Percentiles rank a stretch among this genome's conserved stretches.
Evolutionary conservation across 2,113 vertebrate species (phyloP).

Genomic region (Noturus placidus): DNA sequence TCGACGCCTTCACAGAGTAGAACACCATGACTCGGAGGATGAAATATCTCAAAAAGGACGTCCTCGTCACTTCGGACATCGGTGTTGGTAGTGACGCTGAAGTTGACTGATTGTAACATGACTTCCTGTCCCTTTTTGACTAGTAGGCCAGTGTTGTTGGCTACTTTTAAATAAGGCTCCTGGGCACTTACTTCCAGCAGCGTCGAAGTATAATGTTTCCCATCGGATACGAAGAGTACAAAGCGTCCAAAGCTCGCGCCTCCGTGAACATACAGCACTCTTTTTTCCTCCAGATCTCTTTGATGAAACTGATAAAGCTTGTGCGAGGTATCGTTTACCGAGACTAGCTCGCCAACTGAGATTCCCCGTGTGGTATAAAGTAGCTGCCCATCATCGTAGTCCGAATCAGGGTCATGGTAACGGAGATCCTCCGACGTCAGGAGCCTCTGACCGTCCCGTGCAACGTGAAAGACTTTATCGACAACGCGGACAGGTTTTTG

Average conservation of each 20-base stretch:
- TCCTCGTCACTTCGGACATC: constrained; percentile 79
- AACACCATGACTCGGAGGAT: constrained; percentile 74
- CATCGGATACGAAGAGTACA: constrained; percentile 86
- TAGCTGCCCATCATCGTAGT: constrained; percentile 83
- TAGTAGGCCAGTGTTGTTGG: constrained; percentile 81
- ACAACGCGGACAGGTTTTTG: constrained; percentile 80
- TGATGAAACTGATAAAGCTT: constrained; percentile 86
- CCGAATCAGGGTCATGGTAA: constrained; percentile 81
- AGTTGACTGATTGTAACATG: constrained; percentile 70
- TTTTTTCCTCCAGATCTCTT: constrained; percentile 76
- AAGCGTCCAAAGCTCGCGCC: constrained; percentile 80
- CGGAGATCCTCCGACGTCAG: constrained; percentile 79
- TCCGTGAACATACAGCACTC: constrained; percentile 78
- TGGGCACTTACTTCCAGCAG: constrained; percentile 82
- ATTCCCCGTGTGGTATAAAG: constrained; percentile 83
- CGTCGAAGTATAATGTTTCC: constrained; percentile 79
- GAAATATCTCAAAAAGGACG: constrained; percentile 72
- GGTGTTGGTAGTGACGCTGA: constrained; percentile 82
- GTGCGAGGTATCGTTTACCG: constrained; percentile 70
- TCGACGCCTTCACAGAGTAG: constrained; percentile 64
- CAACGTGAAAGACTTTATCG: constrained; percentile 81
- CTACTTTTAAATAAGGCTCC: constrained; percentile 76
- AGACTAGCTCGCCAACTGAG: constrained; percentile 83
- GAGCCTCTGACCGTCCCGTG: constrained; percentile 75
- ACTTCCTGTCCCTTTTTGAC: constrained; percentile 74